Base-by-base conservation (phyloP, 2,888 invertebrate species). In the Tuberolachnus salignus region DNA sequence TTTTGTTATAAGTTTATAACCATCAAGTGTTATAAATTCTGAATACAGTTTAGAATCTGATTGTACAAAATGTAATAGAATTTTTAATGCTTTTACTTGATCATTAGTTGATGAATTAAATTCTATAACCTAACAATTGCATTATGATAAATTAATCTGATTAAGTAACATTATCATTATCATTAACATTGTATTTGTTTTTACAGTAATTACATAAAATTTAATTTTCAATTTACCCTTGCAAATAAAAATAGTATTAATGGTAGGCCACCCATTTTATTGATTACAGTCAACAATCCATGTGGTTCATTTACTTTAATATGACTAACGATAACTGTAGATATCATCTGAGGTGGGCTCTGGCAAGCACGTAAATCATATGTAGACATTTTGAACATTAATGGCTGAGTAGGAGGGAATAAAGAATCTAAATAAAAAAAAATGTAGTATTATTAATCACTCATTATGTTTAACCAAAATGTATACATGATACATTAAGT, bases 1-100 rank as follows among this genome's bases (percentile, higher is more conserved):
- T 63, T 81, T 81, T 6, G 80, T 73, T 16, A 81, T n/a, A 34
- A 81, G 26, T 49, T 80, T 81, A 72, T 81, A 81, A 23, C 81
- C 81, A 80, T 81, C 81, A 44, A 64, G 71, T n/a, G 64, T 23
- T 46, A 73, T 70, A 71, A 81, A 81, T 42, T 81, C 80, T 61
- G 81, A 81, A 55, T 80, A 80, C 14, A 81, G 10, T 53, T 75
- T 72, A 23, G 71, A 80, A 53, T 81, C 81, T 16, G 74, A 57
- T 14, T 74, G 80, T 44, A 55, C 53, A n/a, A 81, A 81, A 71
- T 81, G 74, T 13, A 81, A 49, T 3, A 81, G n/a, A 55, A 81
- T 55, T 59, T 70, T 73, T 49, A 81, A 63, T 13, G 75, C 80
- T 69, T 81, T 74, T 13, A 74, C 66, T 61, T 80, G 81, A 42